phyloP scores from a whole-genome alignment of 2,113 vertebrate genomes.

The Paralichthys olivaceus region DNA sequence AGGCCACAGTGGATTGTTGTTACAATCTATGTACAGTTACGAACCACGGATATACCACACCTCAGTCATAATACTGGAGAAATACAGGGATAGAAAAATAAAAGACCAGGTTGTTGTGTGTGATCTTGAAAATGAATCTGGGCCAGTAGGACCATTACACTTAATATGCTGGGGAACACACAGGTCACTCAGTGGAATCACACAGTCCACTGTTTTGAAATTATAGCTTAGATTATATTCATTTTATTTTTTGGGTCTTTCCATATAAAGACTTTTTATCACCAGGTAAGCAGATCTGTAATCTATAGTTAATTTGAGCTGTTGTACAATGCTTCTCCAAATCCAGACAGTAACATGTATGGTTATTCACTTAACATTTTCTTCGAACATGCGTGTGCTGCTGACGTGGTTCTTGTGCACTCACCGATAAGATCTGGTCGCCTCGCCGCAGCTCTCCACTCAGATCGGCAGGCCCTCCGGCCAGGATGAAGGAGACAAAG shows the following conservation, averaged over 20 bases:
- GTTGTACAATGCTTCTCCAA: not conserved
- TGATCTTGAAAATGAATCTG: slow-evolving; percentile 39
- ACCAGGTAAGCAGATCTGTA: not conserved
- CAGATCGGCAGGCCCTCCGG: slow-evolving; percentile 95
- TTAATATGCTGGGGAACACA: slow-evolving; percentile 26
- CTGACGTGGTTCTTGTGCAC: slow-evolving; percentile 60
- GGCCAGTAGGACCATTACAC: slow-evolving; percentile 44
- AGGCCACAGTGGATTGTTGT: too few relatives aligned
- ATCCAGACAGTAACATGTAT: not conserved
- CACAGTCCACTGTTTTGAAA: slow-evolving; percentile 3
- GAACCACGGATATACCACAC: not conserved
- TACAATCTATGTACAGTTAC: too few relatives aligned
- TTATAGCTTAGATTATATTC: not conserved
- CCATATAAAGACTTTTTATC: not conserved
- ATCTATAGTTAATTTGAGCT: not conserved
- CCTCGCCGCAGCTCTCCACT: slow-evolving; percentile 95
- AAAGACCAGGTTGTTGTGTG: not conserved
- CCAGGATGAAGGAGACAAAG: slow-evolving; percentile 97
- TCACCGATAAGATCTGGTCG: slow-evolving; percentile 96
- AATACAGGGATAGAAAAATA: not conserved
- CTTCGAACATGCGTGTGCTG: not conserved
- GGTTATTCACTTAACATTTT: not conserved
- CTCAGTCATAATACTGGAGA: not conserved
- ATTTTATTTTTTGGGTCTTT: not conserved
- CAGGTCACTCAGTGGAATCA: not conserved